These are phyloP conservation scores for Melanotaenia boesemani DNA, from an alignment of 2,797 vertebrate genomes.

Conservation along the genomic window DNA sequence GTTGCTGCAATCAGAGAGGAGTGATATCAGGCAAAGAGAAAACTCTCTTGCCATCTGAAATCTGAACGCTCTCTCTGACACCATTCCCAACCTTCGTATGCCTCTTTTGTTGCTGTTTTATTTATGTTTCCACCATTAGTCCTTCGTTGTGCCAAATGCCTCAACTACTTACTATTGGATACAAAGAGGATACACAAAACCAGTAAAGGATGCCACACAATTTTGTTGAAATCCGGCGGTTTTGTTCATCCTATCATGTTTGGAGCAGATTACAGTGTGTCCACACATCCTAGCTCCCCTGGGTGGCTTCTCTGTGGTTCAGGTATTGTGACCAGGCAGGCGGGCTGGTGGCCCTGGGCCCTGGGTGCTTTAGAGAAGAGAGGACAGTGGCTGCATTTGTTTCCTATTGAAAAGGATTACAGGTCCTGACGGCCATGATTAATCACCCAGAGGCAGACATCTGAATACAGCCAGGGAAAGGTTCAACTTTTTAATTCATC, in stretches of 20 bases:
- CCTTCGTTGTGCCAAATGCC: constrained; percentile 52
- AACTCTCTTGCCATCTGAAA: constrained; percentile 60
- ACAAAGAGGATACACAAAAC: constrained; percentile 64
- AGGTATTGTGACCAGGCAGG: constrained; percentile 82
- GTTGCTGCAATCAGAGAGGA: constrained; percentile 58
- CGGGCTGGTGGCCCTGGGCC: constrained; percentile 80
- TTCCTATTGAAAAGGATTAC: constrained; percentile 94
- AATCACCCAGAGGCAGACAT: constrained; percentile 94
- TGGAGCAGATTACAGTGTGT: constrained; percentile 78
- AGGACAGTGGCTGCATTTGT: constrained; percentile 92
- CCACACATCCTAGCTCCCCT: constrained; percentile 63
- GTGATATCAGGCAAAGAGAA: constrained; percentile 49
- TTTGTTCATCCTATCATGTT: constrained; percentile 77
- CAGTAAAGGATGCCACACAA: constrained; percentile 70
- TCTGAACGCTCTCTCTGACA: constrained; percentile 36
- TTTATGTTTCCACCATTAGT: constrained; percentile 39
- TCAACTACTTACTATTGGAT: constrained; percentile 57
- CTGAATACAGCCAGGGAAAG: constrained; percentile 91
- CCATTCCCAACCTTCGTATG: constrained; percentile 35
- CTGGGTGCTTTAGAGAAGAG: constrained; percentile 72
- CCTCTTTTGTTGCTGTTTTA: constrained; percentile 10
- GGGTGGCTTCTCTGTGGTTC: constrained; percentile 66
- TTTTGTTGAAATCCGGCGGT: constrained; percentile 71
- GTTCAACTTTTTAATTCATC: constrained; percentile 89
- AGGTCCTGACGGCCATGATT: constrained; percentile 97